Conservation (phyloP, 2,797 vertebrate genomes). For the Calcarius lapponicus region DNA sequence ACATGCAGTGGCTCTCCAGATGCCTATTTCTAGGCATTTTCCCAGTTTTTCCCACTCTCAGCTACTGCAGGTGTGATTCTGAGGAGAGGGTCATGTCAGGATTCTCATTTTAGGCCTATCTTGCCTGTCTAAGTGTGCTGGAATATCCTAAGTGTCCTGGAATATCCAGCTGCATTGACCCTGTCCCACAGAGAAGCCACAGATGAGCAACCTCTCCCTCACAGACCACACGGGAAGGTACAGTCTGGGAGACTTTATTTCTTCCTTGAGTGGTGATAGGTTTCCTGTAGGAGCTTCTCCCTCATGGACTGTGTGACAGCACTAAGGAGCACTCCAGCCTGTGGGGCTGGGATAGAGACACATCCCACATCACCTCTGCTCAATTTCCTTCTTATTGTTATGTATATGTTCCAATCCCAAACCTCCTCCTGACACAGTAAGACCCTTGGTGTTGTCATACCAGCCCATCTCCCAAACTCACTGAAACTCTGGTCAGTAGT, state of each 20-base stretch:
- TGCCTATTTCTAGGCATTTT: not conserved
- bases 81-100: not conserved
- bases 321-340: not conserved
- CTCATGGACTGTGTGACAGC: rapidly evolving
- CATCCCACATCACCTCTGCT: not conserved
- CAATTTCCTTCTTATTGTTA: not conserved
- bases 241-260: not conserved
- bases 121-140: not conserved
- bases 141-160: not conserved
- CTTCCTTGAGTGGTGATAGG: not conserved
- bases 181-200: not conserved
- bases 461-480: too few species aligned
- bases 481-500: not conserved
- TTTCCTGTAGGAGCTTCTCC: not conserved
- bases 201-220: not conserved
- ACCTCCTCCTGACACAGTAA: not conserved
- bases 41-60: not conserved
- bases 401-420: not conserved
- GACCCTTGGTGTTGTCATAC: not conserved
- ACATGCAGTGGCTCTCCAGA: not conserved
- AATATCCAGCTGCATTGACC: rapidly evolving
- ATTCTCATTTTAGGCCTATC: not conserved
- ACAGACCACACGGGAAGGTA: not conserved
- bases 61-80: not conserved
- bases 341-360: not conserved